Conservation (phyloP, 2,797 vertebrate species). For the Nannoperca obscura region DNA sequence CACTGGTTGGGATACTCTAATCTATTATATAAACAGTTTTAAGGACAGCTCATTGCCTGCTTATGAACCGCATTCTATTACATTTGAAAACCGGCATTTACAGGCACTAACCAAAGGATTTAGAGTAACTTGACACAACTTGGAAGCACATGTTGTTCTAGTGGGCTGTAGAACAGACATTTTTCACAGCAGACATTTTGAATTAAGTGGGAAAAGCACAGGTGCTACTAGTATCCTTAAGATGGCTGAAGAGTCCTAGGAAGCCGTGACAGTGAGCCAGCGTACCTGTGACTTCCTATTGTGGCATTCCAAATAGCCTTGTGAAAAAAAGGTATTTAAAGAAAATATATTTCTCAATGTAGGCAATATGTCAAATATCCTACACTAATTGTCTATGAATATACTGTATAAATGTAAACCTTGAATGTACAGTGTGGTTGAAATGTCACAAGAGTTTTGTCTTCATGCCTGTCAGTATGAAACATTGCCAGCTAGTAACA, state of each 20-base stretch:
- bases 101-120: background rate
- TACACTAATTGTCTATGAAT: background rate
- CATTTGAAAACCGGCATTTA: background rate
- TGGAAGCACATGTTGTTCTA: too few relatives aligned
- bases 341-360: background rate
- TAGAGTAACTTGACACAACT: too few relatives aligned
- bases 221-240: too few relatives aligned
- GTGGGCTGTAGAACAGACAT: too few relatives aligned
- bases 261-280: too few relatives aligned
- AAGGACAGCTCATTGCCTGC: background rate
- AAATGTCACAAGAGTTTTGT: background rate
- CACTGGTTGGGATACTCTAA: background rate
- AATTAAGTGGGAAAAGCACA: too few relatives aligned
- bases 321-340: too few relatives aligned
- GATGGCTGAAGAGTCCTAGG: too few relatives aligned
- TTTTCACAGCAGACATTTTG: too few relatives aligned
- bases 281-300: background rate
- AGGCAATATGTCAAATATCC: background rate
- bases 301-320: background rate
- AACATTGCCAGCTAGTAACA: background rate
- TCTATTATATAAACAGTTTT: background rate
- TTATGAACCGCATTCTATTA: background rate
- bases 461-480: background rate
- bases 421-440: background rate
- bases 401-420: background rate